phyloP scores from a whole-genome alignment of 2,888 invertebrate species.

The Cephus sareptanus region DNA sequence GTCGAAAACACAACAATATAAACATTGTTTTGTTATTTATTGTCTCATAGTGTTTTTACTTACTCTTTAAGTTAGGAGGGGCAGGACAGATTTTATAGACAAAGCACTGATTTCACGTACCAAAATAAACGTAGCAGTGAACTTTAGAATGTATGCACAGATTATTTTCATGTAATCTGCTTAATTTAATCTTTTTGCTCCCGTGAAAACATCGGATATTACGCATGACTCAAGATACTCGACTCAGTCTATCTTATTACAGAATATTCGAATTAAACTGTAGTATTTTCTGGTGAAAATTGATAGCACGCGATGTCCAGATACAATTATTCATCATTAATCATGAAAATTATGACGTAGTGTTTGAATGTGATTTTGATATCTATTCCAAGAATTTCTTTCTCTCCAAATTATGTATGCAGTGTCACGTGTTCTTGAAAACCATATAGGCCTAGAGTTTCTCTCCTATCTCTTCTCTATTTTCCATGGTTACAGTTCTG shows the following conservation, averaged over 20 bases:
- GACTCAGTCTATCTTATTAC: not conserved
- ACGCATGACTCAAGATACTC: not conserved
- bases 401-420: not conserved
- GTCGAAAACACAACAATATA: not conserved
- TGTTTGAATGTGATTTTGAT: not conserved
- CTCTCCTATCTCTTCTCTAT: not conserved
- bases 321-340: not conserved
- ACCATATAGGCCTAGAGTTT: not conserved
- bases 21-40: not conserved
- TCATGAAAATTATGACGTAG: not conserved
- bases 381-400: not conserved
- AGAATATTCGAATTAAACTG: not conserved
- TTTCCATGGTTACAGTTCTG: not conserved
- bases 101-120: not conserved
- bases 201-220: not conserved
- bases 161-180: not conserved
- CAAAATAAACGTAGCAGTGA: not conserved
- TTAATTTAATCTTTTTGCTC: not conserved
- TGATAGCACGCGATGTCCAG: not conserved
- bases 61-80: not conserved
- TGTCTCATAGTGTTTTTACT: not conserved
- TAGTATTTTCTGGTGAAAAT: not conserved
- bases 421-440: not conserved
- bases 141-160: not conserved
- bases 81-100: not conserved